Evolutionary conservation across 1,140 invertebrate species (phyloP), one percentile per base, ranked within the genome.

Genomic region (Phortica variegata): DNA sequence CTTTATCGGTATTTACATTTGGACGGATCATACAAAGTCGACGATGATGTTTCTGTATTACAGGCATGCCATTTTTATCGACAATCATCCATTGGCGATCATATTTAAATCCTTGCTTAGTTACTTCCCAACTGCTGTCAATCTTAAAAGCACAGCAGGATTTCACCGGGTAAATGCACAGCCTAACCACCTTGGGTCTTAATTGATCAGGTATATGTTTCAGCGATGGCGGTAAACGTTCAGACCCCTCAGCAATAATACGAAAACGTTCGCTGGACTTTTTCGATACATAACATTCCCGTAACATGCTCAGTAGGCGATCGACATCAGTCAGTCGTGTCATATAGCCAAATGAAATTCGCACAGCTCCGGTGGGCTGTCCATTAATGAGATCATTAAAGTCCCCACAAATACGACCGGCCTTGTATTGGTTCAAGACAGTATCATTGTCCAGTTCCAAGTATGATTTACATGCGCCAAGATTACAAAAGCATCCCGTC

Each of bases 401-500:
- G 74, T 97, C 95, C 0, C 95, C 93, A 80, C 95, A 98, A 23
- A 90, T 84, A 75, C 97, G 95, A 6, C 95, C 95, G 26, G 86
- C 83, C 76, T 90, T 82, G 75, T 86, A 92, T 70, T 95, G 90
- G 16, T 82, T 78, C 54, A 84, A 83, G 47, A 96, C 79, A 31
- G 90, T 84, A 3, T 84, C 71, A 32, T 85, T 81, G 0, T 82
- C 82, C 7, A 95, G 74, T 3, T 80, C 76, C 18, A 98, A 78
- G 72, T 91, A 88, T 26, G 84, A 79, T 76, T 96, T 90, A 77
- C 96, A 98, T 5, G 94, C 91, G 15, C 95, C 96, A 5, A 94
- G 89, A 80, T 98, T 98, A 75, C 96, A 98, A 73, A 97, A 95
- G 75, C 95, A 98, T 1, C 95, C 95, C 2, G 91, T 95, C 57